A percentile compares a stretch with the other conserved stretches of the same genome.
Conservation (phyloP, 2,888 invertebrate genomes). For the Cylindroiulus punctatus region DNA sequence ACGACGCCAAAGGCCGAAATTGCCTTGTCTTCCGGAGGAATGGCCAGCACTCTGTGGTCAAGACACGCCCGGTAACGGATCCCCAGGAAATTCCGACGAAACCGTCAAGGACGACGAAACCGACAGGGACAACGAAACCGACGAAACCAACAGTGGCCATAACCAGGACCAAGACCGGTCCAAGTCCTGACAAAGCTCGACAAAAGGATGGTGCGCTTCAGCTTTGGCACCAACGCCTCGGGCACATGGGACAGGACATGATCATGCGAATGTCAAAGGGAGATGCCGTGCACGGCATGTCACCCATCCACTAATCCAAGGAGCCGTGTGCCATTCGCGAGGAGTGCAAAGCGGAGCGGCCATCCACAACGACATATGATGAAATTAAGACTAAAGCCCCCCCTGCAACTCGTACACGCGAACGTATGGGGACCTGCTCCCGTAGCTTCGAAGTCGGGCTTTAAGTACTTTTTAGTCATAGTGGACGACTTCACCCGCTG, state of each 20-base stretch:
- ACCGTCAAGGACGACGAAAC: no score
- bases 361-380: neutral
- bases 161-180: neutral
- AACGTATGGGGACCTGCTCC: neutral
- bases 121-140: no score
- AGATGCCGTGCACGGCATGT: neutral
- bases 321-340: neutral
- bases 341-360: neutral
- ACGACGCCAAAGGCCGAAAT: neutral
- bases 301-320: neutral
- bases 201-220: neutral
- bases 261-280: neutral
- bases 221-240: neutral
- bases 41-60: neutral
- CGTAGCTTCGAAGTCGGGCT: neutral
- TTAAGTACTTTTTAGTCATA: neutral
- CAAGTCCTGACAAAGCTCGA: neutral
- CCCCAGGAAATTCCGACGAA: neutral
- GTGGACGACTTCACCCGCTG: neutral
- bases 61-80: neutral
- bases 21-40: neutral
- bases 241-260: neutral
- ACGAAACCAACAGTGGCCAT: neutral
- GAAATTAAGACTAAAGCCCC: neutral
- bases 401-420: neutral